Conservation (phyloP, 2,888 invertebrate genomes). For the Lymantria monacha region DNA sequence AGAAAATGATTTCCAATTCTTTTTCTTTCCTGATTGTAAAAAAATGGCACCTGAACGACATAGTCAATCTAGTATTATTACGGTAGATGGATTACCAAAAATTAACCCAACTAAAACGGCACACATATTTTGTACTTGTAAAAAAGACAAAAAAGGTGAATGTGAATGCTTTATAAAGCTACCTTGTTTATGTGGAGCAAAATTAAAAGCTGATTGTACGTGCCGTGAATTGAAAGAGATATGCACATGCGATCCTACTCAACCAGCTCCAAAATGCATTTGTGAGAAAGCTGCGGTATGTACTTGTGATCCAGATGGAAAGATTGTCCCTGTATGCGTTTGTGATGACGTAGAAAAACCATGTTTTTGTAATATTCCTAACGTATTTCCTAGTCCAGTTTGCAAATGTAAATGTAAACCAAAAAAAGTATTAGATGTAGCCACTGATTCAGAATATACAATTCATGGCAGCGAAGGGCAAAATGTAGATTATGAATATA, state of each 20-base stretch:
- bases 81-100: constrained; percentile 63
- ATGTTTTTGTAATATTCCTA: constrained; percentile 53
- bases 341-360: constrained; percentile 61
- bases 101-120: constrained; percentile 38
- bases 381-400: constrained; percentile 54
- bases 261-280: constrained; percentile 48
- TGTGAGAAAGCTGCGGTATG: constrained; percentile 6
- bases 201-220: constrained; percentile 49
- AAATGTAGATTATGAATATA: constrained; percentile 6
- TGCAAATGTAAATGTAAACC: constrained; percentile 61
- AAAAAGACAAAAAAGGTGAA: constrained; percentile 45
- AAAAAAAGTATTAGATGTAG: constrained; percentile 9
- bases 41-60: constrained; percentile 44
- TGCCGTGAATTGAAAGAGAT: constrained; percentile 51
- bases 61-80: constrained; percentile 57
- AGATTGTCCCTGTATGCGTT: constrained; percentile 49
- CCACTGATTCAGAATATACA: constrained; percentile 5
- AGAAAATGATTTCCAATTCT: constrained; percentile 65
- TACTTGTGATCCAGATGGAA: constrained; percentile 47
- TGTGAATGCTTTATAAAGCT: constrained; percentile 57
- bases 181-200: constrained; percentile 65
- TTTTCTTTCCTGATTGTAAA: constrained; percentile 70
- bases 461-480: constrained; percentile 11
- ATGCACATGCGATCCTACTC: constrained; percentile 55
- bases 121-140: constrained; percentile 50